Evolutionary conservation across 2,888 invertebrate genomes (phyloP).

Genomic region (Cataglyphis livida): DNA sequence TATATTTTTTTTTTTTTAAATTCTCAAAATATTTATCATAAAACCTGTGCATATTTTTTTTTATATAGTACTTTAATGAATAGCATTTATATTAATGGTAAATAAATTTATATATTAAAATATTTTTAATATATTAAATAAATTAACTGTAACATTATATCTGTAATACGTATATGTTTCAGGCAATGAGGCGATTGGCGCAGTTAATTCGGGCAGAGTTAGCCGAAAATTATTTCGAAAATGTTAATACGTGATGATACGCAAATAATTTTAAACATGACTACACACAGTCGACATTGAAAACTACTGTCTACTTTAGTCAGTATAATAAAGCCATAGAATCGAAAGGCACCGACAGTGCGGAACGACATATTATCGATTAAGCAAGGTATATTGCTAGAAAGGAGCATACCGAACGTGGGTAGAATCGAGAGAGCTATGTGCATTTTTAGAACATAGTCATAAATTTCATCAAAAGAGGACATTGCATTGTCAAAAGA

Average conservation of each 20-base stretch:
- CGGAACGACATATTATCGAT: background rate
- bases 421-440: background rate
- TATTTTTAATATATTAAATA: background rate
- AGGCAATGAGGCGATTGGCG: conserved; percentile 88
- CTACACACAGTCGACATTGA: conserved; percentile 5
- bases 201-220: conserved; percentile 89
- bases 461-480: conserved; percentile 22
- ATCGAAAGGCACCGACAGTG: background rate
- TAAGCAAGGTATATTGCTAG: background rate
- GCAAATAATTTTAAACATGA: conserved; percentile 20
- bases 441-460: conserved; percentile 1
- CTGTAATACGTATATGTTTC: conserved; percentile 49
- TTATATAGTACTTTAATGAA: background rate
- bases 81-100: background rate
- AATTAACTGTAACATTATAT: background rate
- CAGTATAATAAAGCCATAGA: background rate
- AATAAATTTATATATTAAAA: background rate
- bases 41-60: background rate
- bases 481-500: conserved; percentile 14
- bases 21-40: background rate
- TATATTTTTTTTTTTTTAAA: background rate
- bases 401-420: background rate
- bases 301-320: background rate
- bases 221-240: conserved; percentile 72
- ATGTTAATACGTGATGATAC: conserved; percentile 73